phyloP scores from a whole-genome alignment of 2,888 invertebrate genomes.

The Oscheius sp. region DNA sequence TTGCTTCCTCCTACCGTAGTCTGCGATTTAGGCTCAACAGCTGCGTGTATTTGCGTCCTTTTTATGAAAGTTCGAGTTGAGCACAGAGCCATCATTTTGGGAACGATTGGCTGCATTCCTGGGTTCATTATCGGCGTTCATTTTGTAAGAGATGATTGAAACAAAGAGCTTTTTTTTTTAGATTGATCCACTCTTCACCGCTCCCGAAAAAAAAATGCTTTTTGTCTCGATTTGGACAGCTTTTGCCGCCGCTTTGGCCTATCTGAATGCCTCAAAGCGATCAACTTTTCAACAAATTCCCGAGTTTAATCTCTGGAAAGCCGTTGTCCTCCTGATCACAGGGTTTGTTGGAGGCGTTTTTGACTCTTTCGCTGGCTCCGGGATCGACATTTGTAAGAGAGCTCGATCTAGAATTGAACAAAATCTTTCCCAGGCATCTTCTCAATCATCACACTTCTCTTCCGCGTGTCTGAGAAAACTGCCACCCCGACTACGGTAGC shows the following conservation, averaged over 20 bases:
- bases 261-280: conserved; percentile 65
- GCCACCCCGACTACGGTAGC: conserved; percentile 70
- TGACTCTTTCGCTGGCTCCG: conserved; percentile 69
- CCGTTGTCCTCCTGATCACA: conserved; percentile 58
- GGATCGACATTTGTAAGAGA: conserved; percentile 70
- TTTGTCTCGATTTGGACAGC: conserved; percentile 70
- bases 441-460: conserved; percentile 64
- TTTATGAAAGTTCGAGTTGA: conserved; percentile 67
- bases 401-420: too few species aligned
- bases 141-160: conserved; percentile 30
- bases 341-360: conserved; percentile 69
- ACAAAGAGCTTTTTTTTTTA: background rate
- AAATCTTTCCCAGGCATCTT: too few species aligned
- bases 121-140: conserved; percentile 68
- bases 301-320: conserved; percentile 63
- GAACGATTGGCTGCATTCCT: conserved; percentile 62
- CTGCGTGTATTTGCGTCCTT: conserved; percentile 66
- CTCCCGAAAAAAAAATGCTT: conserved; percentile 69
- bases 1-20: background rate
- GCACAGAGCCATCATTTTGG: conserved; percentile 61
- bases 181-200: conserved; percentile 63
- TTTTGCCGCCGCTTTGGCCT: conserved; percentile 69
- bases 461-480: conserved; percentile 67
- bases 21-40: conserved; percentile 67
- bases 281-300: conserved; percentile 57